Evolutionary conservation across 1,140 invertebrate species (phyloP), one percentile per base, ranked within the genome.

Genomic region (Diabrotica undecimpunctata): DNA sequence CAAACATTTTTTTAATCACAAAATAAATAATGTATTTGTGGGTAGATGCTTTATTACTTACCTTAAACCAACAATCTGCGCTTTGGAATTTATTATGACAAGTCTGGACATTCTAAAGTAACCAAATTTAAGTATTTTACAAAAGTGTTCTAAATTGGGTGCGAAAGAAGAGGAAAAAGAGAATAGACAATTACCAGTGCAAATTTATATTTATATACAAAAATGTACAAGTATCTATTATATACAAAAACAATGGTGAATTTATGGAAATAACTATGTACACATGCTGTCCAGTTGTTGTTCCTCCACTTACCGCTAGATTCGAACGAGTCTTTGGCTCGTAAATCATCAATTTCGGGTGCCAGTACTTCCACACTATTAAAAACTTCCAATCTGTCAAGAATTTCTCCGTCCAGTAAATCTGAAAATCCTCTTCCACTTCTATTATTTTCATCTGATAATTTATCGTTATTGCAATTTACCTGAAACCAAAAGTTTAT

Each of bases 351-450:
- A 66, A 90, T 88, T 70, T 87, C 88, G 5, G 89, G 89, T 1
- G 89, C 88, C 63, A 87, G 77, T n/a, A 92, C 88, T 78, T 90
- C 88, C 51, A 91, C 84, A 64, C 88, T 90, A 70, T 92, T 92
- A 72, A 90, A 90, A 5, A 92, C 86, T 75, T 90, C 87, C 36
- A 90, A 79, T 69, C 84, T 81, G 72, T 90, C 87, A 62, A 91
- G 78, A 7, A 88, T 79, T 12, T 84, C 79, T 11, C 84, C 86
- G 66, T 83, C 81, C 14, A 82, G 79, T 76, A 81, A 80, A 67
- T 82, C 81, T 60, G 81, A 79, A 38, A 83, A 65, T 12, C 79
- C 72, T 12, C 70, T 65, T 13, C 66, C 70, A 8, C 67, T 46
- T 41, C 75, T 54, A 39, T 69, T 68, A n/a, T 73, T 25, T 25